Evolutionary conservation across 2,113 vertebrate genomes (phyloP).

Genomic region (Syrrhaptes paradoxus): DNA sequence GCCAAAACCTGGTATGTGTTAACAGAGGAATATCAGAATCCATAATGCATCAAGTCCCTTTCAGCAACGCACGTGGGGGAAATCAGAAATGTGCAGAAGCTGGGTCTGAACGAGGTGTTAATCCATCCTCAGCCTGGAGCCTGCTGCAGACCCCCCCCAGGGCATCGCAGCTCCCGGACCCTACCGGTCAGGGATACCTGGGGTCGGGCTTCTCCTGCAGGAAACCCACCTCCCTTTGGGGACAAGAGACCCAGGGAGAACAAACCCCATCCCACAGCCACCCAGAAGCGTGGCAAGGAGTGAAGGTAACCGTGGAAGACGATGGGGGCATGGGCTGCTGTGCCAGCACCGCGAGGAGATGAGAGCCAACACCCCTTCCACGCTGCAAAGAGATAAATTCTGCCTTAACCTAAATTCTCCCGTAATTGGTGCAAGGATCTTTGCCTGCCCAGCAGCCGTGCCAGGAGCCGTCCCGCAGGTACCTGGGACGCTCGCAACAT

Average conservation of each 20-base stretch:
- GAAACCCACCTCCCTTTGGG: background rate
- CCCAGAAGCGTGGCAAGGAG: fast-evolving
- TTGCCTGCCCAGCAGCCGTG: fast-evolving
- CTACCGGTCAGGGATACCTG: fast-evolving
- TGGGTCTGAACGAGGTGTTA: background rate
- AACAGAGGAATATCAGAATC: background rate
- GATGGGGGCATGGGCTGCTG: fast-evolving
- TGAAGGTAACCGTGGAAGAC: fast-evolving
- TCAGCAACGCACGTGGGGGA: background rate
- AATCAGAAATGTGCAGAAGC: background rate
- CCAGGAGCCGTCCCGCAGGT: fast-evolving
- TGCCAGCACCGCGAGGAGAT: background rate
- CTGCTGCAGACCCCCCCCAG: background rate
- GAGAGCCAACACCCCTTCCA: fast-evolving
- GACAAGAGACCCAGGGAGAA: background rate
- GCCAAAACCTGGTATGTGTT: background rate
- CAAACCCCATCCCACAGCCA: background rate
- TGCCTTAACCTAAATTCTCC: fast-evolving
- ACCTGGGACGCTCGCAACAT: background rate
- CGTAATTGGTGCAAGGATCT: fast-evolving
- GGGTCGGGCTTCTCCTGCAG: background rate
- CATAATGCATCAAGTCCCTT: background rate
- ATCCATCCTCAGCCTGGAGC: background rate
- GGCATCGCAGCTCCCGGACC: background rate
- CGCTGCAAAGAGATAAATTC: background rate